Conservation (phyloP, 1,140 invertebrate genomes). For the Mercenaria mercenaria region DNA sequence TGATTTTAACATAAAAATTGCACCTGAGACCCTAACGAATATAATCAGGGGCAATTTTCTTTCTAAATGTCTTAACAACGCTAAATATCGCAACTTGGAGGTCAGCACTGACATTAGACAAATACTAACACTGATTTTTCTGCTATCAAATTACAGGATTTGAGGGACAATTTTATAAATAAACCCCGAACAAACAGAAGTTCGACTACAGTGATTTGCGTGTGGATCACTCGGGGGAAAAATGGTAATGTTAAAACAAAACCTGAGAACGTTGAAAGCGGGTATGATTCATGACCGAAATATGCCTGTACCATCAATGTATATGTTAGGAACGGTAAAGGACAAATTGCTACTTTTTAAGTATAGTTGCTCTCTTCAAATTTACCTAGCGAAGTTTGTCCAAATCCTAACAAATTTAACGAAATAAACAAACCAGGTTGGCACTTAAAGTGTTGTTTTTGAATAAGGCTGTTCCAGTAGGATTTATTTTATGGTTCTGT, state of each 20-base stretch:
- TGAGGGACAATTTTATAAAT: conserved; percentile 60
- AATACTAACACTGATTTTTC: background rate
- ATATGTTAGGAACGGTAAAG: background rate
- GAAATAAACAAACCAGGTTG: too few relatives aligned
- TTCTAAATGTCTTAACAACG: background rate
- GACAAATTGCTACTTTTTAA: background rate
- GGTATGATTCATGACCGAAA: conserved; percentile 24
- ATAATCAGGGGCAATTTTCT: conserved; percentile 34
- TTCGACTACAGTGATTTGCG: conserved; percentile 42
- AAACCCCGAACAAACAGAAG: conserved; percentile 45
- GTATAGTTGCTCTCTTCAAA: background rate
- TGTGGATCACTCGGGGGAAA: conserved; percentile 18
- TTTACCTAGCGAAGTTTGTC: background rate
- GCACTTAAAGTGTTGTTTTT: too few relatives aligned
- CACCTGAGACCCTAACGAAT: background rate
- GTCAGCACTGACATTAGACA: conserved; percentile 33
- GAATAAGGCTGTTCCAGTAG: too few relatives aligned
- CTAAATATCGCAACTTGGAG: conserved; percentile 34
- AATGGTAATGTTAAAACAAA: conserved; percentile 50
- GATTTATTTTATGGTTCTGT: too few relatives aligned
- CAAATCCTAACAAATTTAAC: background rate
- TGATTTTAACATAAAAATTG: conserved; percentile 19
- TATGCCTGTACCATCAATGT: background rate
- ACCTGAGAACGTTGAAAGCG: conserved; percentile 38
- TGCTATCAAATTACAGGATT: conserved; percentile 18